phyloP scores from a whole-genome alignment of 1,140 invertebrate genomes.

The Drosophila mayri region DNA sequence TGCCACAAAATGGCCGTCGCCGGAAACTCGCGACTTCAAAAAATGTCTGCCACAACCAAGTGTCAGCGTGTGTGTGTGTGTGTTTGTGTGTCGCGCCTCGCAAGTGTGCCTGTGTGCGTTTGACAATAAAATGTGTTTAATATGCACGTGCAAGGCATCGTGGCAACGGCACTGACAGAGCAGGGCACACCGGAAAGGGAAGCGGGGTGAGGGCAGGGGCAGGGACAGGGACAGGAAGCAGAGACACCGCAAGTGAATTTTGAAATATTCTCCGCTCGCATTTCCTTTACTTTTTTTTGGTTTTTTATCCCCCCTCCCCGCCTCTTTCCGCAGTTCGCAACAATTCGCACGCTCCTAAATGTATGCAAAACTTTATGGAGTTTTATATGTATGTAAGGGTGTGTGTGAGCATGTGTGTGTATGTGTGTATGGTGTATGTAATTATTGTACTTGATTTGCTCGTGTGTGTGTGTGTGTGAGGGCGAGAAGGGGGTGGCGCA shows the following conservation, averaged over 20 bases:
- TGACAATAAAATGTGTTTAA: constrained; percentile 75
- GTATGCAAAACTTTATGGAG: constrained; percentile 62
- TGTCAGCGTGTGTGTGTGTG: constrained; percentile 24
- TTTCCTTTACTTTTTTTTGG: background rate
- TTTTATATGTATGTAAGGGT: constrained; percentile 9
- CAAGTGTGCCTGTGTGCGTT: constrained; percentile 40
- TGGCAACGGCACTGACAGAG: constrained; percentile 26
- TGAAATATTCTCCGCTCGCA: constrained; percentile 33
- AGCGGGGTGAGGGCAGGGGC: background rate
- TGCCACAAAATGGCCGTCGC: constrained; percentile 56
- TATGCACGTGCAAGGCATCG: constrained; percentile 64
- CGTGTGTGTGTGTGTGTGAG: constrained; percentile 7
- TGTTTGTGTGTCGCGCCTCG: constrained; percentile 10
- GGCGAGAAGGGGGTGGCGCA: constrained; percentile 3
- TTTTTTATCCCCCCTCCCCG: background rate
- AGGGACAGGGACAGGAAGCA: background rate
- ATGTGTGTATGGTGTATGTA: constrained; percentile 23
- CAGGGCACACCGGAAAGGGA: background rate
- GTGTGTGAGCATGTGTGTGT: constrained; percentile 2
- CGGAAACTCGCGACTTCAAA: constrained; percentile 51
- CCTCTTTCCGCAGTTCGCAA: constrained; percentile 36
- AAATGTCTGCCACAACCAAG: constrained; percentile 52
- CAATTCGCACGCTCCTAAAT: constrained; percentile 51
- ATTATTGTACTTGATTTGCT: constrained; percentile 30
- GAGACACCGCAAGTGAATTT: constrained; percentile 46